Percentiles rank a stretch among this genome's conserved stretches.
Conservation (phyloP, 1,140 invertebrate species). For the Scaptomyza hsui region DNA sequence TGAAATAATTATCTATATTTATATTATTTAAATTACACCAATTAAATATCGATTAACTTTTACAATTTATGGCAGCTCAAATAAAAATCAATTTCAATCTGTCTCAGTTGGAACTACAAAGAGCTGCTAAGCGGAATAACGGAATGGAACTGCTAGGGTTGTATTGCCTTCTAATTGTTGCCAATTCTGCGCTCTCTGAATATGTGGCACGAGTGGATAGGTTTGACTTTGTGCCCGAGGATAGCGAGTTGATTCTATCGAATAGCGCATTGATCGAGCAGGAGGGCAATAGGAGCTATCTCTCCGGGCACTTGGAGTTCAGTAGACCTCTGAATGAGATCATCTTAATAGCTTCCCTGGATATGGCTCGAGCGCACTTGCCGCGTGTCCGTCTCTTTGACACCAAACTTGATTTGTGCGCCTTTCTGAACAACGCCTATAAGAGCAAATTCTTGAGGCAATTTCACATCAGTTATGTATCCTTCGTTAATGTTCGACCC, state of each 20-base stretch:
- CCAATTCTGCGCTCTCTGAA: slow-evolving; percentile 4
- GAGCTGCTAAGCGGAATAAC: background rate
- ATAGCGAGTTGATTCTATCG: slow-evolving; percentile 37
- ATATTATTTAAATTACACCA: too few species aligned
- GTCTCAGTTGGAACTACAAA: background rate
- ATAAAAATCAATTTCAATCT: background rate
- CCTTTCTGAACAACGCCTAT: slow-evolving; percentile 49
- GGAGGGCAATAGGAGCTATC: slow-evolving; percentile 58
- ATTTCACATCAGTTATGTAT: slow-evolving; percentile 41
- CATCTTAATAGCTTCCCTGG: slow-evolving; percentile 29
- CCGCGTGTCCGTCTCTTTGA: slow-evolving; percentile 54
- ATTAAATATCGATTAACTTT: slow-evolving; percentile 3
- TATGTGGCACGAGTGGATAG: slow-evolving; percentile 47
- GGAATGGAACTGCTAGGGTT: slow-evolving; percentile 15
- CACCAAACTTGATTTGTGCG: slow-evolving; percentile 50
- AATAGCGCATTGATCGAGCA: slow-evolving; percentile 50
- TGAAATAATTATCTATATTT: background rate
- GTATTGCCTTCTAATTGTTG: slow-evolving; percentile 7
- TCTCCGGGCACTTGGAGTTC: slow-evolving; percentile 53
- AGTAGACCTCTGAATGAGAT: slow-evolving; percentile 37
- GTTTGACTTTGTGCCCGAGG: slow-evolving; percentile 43
- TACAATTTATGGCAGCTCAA: background rate
- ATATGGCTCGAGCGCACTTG: slow-evolving; percentile 32
- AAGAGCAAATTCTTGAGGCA: slow-evolving; percentile 53
- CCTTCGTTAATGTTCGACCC: slow-evolving; percentile 38